Evolutionary conservation across 1,140 invertebrate genomes (phyloP).

Genomic region (Phenacoccus solenopsis): DNA sequence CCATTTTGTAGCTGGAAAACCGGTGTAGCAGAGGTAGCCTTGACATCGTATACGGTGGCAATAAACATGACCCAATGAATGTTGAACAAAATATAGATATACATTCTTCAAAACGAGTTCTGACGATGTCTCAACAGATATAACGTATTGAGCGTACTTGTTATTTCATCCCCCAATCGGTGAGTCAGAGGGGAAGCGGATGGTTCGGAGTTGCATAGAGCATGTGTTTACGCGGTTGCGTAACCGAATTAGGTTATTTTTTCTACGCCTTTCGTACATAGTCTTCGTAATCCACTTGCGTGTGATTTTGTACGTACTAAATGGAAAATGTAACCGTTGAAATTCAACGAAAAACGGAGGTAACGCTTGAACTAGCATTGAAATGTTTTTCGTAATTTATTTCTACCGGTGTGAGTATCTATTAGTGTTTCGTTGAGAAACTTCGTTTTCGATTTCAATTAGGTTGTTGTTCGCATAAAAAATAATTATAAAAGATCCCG

Average conservation of each 20-base stretch:
- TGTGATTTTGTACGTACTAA: too few relatives aligned
- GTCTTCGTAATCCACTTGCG: too few relatives aligned
- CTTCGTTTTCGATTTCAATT: too few relatives aligned
- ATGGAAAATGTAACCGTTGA: too few relatives aligned
- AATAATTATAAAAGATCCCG: too few relatives aligned
- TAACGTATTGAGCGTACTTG: background rate
- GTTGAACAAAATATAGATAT: background rate
- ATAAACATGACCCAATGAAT: constrained; percentile 9
- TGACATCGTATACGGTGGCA: background rate
- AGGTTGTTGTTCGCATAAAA: too few relatives aligned
- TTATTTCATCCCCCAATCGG: background rate
- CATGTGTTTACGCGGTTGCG: background rate
- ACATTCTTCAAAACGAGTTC: background rate
- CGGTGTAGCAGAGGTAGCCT: background rate
- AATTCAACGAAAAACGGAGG: too few relatives aligned
- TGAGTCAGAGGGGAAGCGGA: background rate
- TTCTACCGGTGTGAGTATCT: too few relatives aligned
- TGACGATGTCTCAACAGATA: background rate
- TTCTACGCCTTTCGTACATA: too few relatives aligned
- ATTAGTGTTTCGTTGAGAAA: too few relatives aligned
- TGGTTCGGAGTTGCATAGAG: background rate
- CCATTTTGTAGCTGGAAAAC: background rate
- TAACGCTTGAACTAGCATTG: too few relatives aligned
- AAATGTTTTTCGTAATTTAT: too few relatives aligned
- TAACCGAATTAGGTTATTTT: background rate